Conservation (phyloP, 2,113 vertebrate species). For the Gallinago paraguaiae region DNA sequence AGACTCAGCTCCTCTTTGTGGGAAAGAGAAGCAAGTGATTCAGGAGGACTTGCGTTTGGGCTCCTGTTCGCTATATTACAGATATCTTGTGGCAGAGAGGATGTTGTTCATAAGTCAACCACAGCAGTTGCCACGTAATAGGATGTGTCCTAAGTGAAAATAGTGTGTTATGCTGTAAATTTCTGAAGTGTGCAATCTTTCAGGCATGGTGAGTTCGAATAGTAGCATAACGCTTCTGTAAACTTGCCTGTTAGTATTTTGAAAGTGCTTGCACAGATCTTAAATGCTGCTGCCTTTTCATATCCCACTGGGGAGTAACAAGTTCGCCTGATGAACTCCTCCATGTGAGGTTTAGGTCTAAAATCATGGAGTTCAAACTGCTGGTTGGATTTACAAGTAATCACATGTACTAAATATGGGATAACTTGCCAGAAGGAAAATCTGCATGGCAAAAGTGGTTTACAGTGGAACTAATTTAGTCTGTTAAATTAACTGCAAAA, state of each 20-base stretch:
- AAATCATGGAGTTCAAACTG: background rate
- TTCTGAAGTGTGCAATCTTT: background rate
- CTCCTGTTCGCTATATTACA: background rate
- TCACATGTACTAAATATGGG: slow-evolving; percentile 55
- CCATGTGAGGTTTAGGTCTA: background rate
- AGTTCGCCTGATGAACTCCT: background rate
- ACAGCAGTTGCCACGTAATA: background rate
- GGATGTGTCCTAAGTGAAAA: background rate
- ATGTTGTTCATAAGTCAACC: background rate
- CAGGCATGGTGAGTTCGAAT: background rate
- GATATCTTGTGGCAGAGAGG: background rate
- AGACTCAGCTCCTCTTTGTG: background rate
- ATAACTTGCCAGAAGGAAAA: slow-evolving; percentile 41
- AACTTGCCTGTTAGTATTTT: background rate
- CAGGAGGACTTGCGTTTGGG: background rate
- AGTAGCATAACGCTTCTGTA: background rate
- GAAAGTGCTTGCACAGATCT: background rate
- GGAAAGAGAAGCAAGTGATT: background rate
- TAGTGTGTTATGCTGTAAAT: background rate
- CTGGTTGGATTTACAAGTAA: slow-evolving; percentile 73
- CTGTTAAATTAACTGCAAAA: slow-evolving; percentile 57
- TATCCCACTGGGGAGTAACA: background rate
- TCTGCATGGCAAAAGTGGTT: slow-evolving; percentile 53
- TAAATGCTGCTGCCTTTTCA: background rate
- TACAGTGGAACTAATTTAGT: slow-evolving; percentile 68